Evolutionary conservation across 2,113 vertebrate genomes (phyloP).

Genomic region (Chaenogobius annularis): DNA sequence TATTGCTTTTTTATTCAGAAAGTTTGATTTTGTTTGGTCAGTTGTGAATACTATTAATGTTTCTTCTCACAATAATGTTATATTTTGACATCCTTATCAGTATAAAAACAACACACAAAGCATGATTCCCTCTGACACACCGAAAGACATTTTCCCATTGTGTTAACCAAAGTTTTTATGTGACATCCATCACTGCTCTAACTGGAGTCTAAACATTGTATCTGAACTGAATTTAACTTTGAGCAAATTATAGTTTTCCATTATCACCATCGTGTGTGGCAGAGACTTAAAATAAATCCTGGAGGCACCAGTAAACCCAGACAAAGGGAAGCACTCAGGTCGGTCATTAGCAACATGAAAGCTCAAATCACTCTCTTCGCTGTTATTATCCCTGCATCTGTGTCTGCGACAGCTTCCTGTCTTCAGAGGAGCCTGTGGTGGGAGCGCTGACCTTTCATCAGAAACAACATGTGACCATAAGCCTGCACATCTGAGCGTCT

Average conservation of each 20-base stretch:
- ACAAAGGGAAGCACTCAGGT: conserved; percentile 53
- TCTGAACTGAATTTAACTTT: conserved; percentile 46
- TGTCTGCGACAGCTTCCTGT: conserved; percentile 59
- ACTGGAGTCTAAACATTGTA: conserved; percentile 17
- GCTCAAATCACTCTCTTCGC: conserved; percentile 39
- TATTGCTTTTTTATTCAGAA: too few species aligned
- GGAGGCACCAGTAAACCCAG: conserved; percentile 45
- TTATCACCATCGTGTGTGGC: conserved; percentile 55
- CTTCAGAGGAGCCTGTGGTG: conserved; percentile 21
- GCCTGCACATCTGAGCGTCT: conserved; percentile 21
- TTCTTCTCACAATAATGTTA: too few species aligned
- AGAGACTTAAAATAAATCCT: conserved; percentile 30
- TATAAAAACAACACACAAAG: too few species aligned
- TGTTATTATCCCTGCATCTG: conserved; percentile 60
- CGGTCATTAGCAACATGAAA: conserved; percentile 64
- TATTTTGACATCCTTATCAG: too few species aligned
- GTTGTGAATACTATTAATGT: too few species aligned
- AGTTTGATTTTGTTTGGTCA: too few species aligned
- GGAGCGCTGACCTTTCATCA: conserved; percentile 44
- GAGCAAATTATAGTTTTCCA: conserved; percentile 49
- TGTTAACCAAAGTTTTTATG: neutral
- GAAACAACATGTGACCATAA: conserved; percentile 24
- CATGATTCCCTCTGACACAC: too few species aligned
- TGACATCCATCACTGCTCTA: neutral
- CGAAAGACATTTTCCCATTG: too few species aligned